Evolutionary conservation across 1,140 invertebrate species (phyloP).

Genomic region (Charaxes varanes): DNA sequence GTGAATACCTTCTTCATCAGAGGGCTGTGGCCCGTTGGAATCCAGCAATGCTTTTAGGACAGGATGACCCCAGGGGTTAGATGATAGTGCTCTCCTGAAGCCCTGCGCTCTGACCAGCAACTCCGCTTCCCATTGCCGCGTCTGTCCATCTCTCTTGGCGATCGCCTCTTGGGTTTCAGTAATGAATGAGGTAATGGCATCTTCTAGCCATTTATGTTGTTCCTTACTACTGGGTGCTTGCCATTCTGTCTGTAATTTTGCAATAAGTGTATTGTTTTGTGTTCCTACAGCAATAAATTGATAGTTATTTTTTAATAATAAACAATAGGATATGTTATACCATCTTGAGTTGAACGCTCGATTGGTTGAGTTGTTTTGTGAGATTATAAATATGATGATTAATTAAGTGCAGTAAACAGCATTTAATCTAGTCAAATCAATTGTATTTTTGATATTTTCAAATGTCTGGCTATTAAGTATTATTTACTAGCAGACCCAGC

Average conservation of each 20-base stretch:
- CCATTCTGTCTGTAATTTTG: constrained; percentile 51
- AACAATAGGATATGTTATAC: too few species aligned
- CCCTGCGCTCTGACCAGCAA: constrained; percentile 36
- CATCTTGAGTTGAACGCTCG: too few species aligned
- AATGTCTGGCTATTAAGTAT: too few species aligned
- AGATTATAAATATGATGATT: too few species aligned
- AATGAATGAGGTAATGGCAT: constrained; percentile 45
- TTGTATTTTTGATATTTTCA: too few species aligned
- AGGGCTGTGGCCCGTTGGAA: constrained; percentile 25
- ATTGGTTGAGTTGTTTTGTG: too few species aligned
- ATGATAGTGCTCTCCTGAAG: constrained; percentile 36
- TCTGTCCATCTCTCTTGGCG: constrained; percentile 18
- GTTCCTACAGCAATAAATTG: not conserved
- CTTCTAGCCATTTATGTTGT: constrained; percentile 33
- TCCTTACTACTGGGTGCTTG: constrained; percentile 35
- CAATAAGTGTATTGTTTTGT: not conserved
- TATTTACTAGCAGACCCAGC: too few species aligned
- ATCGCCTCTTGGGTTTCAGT: constrained; percentile 23
- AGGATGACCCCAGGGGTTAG: constrained; percentile 65
- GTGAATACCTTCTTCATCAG: constrained; percentile 41
- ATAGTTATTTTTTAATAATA: too few species aligned
- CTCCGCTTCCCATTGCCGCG: constrained; percentile 38
- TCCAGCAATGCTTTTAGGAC: constrained; percentile 52
- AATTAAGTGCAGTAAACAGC: too few species aligned
- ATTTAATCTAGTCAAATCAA: too few species aligned